Evolutionary conservation across 2,888 invertebrate species (phyloP).

Genomic region (Nesidiocoris tenuis): DNA sequence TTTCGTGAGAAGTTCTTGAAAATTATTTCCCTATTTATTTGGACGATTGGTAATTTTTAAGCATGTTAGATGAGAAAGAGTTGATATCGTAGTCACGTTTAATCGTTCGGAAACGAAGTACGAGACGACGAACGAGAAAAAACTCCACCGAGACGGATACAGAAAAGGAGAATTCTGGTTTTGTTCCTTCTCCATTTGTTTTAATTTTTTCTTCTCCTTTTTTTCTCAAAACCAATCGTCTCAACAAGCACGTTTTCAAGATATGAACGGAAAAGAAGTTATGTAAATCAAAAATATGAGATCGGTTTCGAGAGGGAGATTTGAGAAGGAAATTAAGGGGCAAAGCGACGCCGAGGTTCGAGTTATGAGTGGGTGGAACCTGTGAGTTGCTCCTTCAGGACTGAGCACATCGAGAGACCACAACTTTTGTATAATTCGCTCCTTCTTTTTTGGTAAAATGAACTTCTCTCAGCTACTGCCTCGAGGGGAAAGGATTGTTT

Average conservation of each 20-base stretch:
- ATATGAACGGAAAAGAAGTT: constrained; percentile 36
- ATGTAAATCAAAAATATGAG: constrained; percentile 43
- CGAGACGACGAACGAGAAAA: not conserved
- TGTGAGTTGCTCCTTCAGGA: not conserved
- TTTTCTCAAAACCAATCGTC: constrained; percentile 23
- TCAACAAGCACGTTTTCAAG: constrained; percentile 38
- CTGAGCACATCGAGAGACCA: constrained; percentile 15
- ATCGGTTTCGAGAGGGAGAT: constrained; percentile 38
- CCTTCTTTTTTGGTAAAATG: constrained; percentile 19
- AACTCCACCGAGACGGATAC: not conserved
- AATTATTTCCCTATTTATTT: not conserved
- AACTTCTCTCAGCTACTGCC: not conserved
- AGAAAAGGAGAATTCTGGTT: constrained; percentile 1
- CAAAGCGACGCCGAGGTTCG: constrained; percentile 17
- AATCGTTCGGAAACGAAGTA: not conserved
- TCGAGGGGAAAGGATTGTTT: constrained; percentile 21
- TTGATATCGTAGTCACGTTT: not conserved
- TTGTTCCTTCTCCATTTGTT: constrained; percentile 26
- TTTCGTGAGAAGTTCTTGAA: not conserved
- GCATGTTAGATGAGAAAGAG: not conserved
- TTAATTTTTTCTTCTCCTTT: constrained; percentile 4
- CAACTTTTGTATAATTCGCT: constrained; percentile 43
- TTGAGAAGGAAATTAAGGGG: constrained; percentile 40
- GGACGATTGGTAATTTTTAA: not conserved
- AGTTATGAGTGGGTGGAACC: constrained; percentile 39